phyloP scores from a whole-genome alignment of 1,140 invertebrate species.

The Megalopta genalis region DNA sequence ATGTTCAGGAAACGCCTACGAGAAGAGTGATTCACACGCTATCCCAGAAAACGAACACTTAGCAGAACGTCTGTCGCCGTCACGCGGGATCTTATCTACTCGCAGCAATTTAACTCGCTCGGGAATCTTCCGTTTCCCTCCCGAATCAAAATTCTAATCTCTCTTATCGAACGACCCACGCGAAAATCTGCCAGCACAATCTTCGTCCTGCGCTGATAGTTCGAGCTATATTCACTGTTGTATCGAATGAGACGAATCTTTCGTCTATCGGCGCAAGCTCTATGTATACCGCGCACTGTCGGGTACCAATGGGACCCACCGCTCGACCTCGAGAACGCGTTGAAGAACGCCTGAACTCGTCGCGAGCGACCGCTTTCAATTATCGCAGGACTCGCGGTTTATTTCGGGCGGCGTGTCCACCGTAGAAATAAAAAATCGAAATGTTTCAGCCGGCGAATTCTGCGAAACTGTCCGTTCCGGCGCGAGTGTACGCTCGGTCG shows the following conservation, averaged over 20 bases:
- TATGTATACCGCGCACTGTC: no score
- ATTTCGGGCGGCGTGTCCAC: background rate
- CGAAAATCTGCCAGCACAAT: no score
- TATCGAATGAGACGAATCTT: no score
- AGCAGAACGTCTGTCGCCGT: background rate
- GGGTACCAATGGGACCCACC: no score
- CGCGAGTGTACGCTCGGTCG: background rate
- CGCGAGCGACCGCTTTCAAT: background rate
- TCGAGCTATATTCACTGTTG: no score
- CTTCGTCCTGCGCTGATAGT: no score
- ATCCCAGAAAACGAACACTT: conserved; percentile 46
- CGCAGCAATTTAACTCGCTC: background rate
- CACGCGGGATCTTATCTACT: conserved; percentile 18
- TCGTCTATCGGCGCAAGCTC: no score
- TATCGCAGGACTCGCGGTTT: background rate
- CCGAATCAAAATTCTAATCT: background rate
- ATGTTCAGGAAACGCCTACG: conserved; percentile 49
- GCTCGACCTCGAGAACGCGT: background rate
- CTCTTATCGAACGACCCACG: no score
- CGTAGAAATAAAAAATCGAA: background rate
- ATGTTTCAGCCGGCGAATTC: background rate
- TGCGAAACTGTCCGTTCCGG: background rate
- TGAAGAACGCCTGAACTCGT: background rate
- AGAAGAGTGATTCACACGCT: conserved; percentile 49
- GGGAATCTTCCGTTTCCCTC: background rate